Base-by-base conservation (phyloP, 1,140 invertebrate species). In the Drepana arcuata region DNA sequence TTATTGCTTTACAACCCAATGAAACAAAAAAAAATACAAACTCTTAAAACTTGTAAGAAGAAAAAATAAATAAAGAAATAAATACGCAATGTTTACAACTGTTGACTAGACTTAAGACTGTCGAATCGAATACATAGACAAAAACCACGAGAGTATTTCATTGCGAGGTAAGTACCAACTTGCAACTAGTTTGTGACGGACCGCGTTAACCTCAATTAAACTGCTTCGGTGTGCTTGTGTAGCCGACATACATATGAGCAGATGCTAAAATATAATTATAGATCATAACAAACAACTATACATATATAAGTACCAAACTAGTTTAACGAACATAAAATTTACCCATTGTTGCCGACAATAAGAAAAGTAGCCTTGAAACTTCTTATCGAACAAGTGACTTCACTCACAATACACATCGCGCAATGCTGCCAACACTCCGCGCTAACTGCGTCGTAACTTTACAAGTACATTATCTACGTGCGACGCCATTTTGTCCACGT, bases 401-500 rank as follows among this genome's bases (percentile, higher is more conserved):
- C 41, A 13, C 44, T 47, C 46, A 48, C 49, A 61, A 54, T 50
- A 47, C 50, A 39, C 32, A 16, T 23, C 32, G 34, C 49, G 78
- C 78, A 71, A 71, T 75, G 78, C 80, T 82, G 74, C 73, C 74
- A 70, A 59, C 55, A 26, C 56, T 70, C 58, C 40, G 43, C 58
- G 58, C 45, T 69, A n/a, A 78, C 54, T 82, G 66, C 73, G 78
- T 66, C 73, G 73, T 68, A 80, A 71, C 67, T 72, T 67, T 62
- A 67, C 55, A 50, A 64, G 48, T 41, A 34, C 42, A n/a, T n/a
- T n/a, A n/a, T n/a, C n/a, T n/a, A n/a, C n/a, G n/a, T n/a, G n/a
- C 33, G 48, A 58, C 65, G 75, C 75, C 75, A 80, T 82, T 40
- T 82, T 80, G 70, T 70, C 67, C 61, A 34, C 36, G 58, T 58